Base-by-base conservation (phyloP, 1,140 invertebrate species). In the Pristionchus pacificus region DNA sequence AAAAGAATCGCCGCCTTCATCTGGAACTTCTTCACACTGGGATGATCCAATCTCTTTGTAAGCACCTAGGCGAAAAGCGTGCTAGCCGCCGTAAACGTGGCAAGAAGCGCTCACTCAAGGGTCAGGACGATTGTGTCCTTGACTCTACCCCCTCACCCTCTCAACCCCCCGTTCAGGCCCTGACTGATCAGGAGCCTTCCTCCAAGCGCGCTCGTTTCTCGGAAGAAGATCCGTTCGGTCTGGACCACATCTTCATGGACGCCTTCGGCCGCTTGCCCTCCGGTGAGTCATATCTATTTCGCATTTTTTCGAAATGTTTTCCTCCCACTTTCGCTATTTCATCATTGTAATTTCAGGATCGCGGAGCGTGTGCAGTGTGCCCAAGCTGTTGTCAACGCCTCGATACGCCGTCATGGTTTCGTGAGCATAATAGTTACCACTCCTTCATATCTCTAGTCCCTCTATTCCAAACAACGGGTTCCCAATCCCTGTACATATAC, bases 11-110 rank as follows among this genome's bases (percentile, higher is more conserved):
- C 15, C 19, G n/a, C n/a, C 65, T 66, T 25, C 68, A 14, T 15
- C 65, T 28, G 2, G 68, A 70, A 38, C 27, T 70, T 15, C 68
- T 70, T 25, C 68, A 70, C 63, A 70, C 68, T 69, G 68, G 60
- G 58, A 64, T 70, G 60, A 70, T 70, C 62, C 68, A 70, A 25
- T 68, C 68, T 49, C 65, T 70, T 25, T 70, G 68, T 38, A 70
- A 70, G 32, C 62, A 58, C 68, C 68, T 70, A 19, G 68, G 68
- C 62, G 68, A 68, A 61, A 64, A 61, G 32, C 68, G 68, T 32
- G 68, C 68, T 32, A 70, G 60, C n/a, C 68, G 68, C n/a, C 68
- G 68, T 32, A 19, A n/a, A 14, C 60, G 68, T 70, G 38, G 64
- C 27, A 58, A 59, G n/a, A 49, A 60, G 32, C 33, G 60, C 63